Evolutionary conservation across 2,888 invertebrate species (phyloP), one percentile per base, ranked within the genome.

Genomic region (Ganaspis brasiliensis): DNA sequence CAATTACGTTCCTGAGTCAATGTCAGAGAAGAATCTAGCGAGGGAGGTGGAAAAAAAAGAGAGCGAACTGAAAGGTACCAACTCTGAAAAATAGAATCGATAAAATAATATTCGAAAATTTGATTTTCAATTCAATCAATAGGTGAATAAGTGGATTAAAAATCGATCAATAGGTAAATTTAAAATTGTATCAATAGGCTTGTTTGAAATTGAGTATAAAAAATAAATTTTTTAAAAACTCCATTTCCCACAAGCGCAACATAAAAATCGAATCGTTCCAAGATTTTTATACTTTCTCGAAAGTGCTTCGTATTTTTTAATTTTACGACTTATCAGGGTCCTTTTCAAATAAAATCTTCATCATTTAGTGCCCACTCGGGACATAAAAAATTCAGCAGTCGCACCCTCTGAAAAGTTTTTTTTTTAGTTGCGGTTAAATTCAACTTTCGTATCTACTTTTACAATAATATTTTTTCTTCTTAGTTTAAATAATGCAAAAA

Each of bases 1-100:
- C 84, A 83, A 84, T 86, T 85, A 83, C 79, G 59, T 79, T 80
- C 74, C 81, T 76, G 76, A 79, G 80, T 80, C 80, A 81, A 82
- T 80, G 83, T 85, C 81, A 76, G 79, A 78, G 79, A 80, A 83
- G 80, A 81, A 81, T 81, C 73, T 79, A 75, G 55, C 77, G 37
- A 76, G 76, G 74, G 79, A 78, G 79, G 79, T 79, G 77, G 52
- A 19, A 8, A 49, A 78, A 73, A 52, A 78, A 74, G 74, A 75
- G 61, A 3, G 52, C 3, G 19, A 19, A 31, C 31, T 31, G 6
- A 6, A 31, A 31, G 6, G 2, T 31, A 31, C 31, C 31, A 31
- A 31, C 31, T 31, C 3, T 31, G 2, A 31, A 6, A 31, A 31
- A 31, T n/a, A n/a, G n/a, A n/a, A n/a, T n/a, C n/a, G n/a, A n/a